Conservation (phyloP, 30 jellyfish, hydroid and myxozoan genomes). For the Aurelia coerulea region DNA sequence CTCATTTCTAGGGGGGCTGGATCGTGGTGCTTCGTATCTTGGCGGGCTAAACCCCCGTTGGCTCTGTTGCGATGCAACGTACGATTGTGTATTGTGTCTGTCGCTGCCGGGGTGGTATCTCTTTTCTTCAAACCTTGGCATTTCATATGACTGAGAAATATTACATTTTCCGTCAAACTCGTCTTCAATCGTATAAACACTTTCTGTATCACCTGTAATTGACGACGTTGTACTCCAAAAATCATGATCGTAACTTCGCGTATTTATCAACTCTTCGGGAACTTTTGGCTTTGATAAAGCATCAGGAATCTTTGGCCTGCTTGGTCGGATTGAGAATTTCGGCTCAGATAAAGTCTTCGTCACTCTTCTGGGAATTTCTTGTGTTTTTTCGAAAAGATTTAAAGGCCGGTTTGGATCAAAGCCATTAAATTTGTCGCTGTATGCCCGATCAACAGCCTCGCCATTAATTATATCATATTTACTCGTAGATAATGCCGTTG, state of each 20-base stretch:
- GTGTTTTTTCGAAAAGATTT: constrained; percentile 37
- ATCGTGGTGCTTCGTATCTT: background rate
- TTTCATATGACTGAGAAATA: constrained; percentile 19
- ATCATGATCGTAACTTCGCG: constrained; percentile 41
- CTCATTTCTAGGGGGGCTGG: constrained; percentile 1
- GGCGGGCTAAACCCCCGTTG: constrained; percentile 42
- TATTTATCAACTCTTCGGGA: constrained; percentile 35
- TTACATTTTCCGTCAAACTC: constrained; percentile 45
- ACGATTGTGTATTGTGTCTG: background rate
- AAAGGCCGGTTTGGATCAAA: constrained; percentile 55
- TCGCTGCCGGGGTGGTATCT: background rate
- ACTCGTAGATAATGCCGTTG: constrained; percentile 37
- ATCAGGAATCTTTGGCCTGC: constrained; percentile 68
- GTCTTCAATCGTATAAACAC: constrained; percentile 45
- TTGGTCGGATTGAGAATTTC: constrained; percentile 17
- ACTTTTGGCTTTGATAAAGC: constrained; percentile 48
- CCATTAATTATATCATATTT: constrained; percentile 57
- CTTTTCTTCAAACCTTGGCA: constrained; percentile 14
- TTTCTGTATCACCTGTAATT: constrained; percentile 47
- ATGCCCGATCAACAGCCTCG: constrained; percentile 22
- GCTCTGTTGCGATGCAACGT: background rate
- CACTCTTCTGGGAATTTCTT: constrained; percentile 37
- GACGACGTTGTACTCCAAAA: constrained; percentile 62
- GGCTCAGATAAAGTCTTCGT: constrained; percentile 56
- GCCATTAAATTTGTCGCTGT: constrained; percentile 22